phyloP scores from a whole-genome alignment of 1,140 invertebrate genomes.

The Neodiprion fabricii region DNA sequence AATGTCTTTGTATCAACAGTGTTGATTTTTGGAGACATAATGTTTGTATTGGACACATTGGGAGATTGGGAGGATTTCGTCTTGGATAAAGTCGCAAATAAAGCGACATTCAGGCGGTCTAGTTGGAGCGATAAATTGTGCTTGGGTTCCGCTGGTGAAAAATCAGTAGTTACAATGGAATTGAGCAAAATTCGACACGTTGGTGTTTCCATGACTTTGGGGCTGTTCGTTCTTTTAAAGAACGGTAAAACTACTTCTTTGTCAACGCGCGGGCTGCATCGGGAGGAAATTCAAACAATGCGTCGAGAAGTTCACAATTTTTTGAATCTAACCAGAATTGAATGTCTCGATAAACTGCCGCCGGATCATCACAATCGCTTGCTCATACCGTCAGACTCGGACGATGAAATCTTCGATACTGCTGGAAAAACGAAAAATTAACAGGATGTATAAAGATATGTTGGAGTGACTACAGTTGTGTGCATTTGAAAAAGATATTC shows the following conservation, averaged over 20 bases:
- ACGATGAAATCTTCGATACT: conserved; percentile 16
- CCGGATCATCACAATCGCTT: conserved; percentile 26
- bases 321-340: conserved; percentile 30
- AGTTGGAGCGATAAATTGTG: conserved; percentile 43
- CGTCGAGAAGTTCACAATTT: conserved; percentile 37
- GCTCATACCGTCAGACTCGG: conserved; percentile 28
- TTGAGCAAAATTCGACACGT: conserved; percentile 41
- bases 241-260: conserved; percentile 35
- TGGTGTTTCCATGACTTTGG: conserved; percentile 36
- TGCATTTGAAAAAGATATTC: no score
- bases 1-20: conserved; percentile 31
- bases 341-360: conserved; percentile 24
- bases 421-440: no score
- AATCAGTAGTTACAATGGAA: conserved; percentile 28
- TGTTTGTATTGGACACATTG: conserved; percentile 40
- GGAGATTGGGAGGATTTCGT: conserved; percentile 44
- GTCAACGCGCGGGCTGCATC: conserved; percentile 35
- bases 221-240: conserved; percentile 37
- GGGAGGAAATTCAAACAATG: conserved; percentile 35
- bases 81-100: conserved; percentile 39
- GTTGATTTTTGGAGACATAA: conserved; percentile 36
- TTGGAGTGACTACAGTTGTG: no score
- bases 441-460: no score
- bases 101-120: conserved; percentile 31
- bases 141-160: conserved; percentile 20